phyloP scores from a whole-genome alignment of 2,797 vertebrate species.

The Sebastes diaconus region DNA sequence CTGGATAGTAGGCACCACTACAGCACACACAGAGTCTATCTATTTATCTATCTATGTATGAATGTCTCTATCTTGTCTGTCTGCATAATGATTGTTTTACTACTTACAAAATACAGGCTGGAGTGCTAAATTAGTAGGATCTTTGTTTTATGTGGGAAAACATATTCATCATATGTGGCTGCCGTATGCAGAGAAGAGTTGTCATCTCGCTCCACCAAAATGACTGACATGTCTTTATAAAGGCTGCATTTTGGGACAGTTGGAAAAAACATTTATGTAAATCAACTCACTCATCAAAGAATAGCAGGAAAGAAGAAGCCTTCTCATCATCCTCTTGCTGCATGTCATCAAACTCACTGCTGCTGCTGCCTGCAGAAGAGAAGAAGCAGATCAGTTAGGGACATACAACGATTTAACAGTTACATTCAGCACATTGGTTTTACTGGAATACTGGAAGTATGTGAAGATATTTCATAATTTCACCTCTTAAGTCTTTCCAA shows the following conservation, averaged over 20 bases:
- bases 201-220: slow-evolving; percentile 15
- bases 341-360: slow-evolving; percentile 10
- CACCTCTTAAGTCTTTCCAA: not conserved
- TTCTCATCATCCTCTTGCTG: slow-evolving; percentile 33
- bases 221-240: slow-evolving; percentile 9
- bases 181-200: slow-evolving; percentile 22
- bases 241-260: slow-evolving; percentile 8
- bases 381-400: not conserved
- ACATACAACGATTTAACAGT: not conserved
- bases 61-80: not conserved
- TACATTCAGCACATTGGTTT: not conserved
- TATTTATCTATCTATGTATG: not conserved
- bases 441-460: not conserved
- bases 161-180: slow-evolving; percentile 18
- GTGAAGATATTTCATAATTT: not conserved
- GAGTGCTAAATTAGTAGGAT: slow-evolving; percentile 41
- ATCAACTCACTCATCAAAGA: slow-evolving; percentile 36
- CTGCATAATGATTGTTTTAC: slow-evolving; percentile 20
- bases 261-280: slow-evolving; percentile 27
- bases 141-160: slow-evolving; percentile 11
- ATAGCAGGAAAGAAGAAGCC: not conserved
- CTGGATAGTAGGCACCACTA: slow-evolving; percentile 44
- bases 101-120: slow-evolving; percentile 30
- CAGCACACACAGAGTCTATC: slow-evolving; percentile 20
- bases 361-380: not conserved